Conservation (phyloP, 1,140 invertebrate genomes). For the Drosophila bocqueti region DNA sequence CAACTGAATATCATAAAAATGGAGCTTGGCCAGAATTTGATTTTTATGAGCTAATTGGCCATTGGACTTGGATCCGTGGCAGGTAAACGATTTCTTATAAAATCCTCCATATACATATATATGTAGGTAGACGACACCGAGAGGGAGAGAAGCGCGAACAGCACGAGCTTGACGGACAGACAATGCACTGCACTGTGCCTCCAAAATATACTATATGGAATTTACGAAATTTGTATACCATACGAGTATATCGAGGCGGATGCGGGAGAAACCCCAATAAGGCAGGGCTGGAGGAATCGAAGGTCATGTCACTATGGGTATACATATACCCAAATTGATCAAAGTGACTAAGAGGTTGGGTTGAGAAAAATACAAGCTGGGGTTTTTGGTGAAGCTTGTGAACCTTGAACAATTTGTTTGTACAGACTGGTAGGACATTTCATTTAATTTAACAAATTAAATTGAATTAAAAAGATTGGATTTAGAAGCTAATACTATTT, state of each 20-base stretch:
- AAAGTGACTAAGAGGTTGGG: conserved; percentile 38
- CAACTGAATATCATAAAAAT: conserved; percentile 64
- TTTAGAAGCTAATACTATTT: background rate
- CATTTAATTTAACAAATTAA: too few species aligned
- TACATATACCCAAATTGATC: background rate
- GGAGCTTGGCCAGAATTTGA: conserved; percentile 73
- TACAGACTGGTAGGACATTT: background rate
- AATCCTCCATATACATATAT: conserved; percentile 3
- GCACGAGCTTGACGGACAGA: conserved; percentile 64
- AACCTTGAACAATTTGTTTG: background rate
- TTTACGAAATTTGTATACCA: conserved; percentile 24
- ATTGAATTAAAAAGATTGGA: too few species aligned
- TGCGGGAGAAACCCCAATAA: conserved; percentile 61
- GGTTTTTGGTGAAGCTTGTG: background rate
- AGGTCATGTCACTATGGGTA: conserved; percentile 23
- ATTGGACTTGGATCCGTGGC: conserved; percentile 44
- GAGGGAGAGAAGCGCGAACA: conserved; percentile 65
- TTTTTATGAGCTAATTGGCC: conserved; percentile 79
- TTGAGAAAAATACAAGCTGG: background rate
- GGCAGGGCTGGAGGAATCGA: conserved; percentile 7
- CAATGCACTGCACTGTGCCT: conserved; percentile 58
- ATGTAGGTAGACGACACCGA: background rate
- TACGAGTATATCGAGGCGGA: conserved; percentile 32
- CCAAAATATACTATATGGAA: conserved; percentile 15
- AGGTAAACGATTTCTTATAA: conserved; percentile 53